Percentiles rank a stretch among this genome's conserved stretches.
These are phyloP conservation scores for Melanocharis versteri DNA, from an alignment of 2,113 vertebrate genomes.

Conservation along the genomic window DNA sequence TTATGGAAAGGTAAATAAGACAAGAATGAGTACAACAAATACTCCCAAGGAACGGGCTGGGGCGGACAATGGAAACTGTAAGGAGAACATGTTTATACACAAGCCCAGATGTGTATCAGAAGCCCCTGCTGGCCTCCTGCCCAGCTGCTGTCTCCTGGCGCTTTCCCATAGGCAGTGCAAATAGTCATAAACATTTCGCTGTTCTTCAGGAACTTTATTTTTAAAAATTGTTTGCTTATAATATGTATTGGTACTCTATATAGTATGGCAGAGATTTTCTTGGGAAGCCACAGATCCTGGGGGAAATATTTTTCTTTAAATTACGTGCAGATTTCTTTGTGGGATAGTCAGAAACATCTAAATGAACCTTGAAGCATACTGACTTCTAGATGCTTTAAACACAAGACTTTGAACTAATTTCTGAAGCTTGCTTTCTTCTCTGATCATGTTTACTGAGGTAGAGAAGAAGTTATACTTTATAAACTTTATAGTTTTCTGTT, in stretches of 20 bases:
- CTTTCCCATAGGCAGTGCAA: not conserved
- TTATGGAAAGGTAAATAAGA: slow-evolving; percentile 59
- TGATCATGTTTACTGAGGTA: not conserved
- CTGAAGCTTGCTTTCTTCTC: not conserved
- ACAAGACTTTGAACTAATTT: not conserved
- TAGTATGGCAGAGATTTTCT: not conserved
- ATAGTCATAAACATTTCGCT: not conserved
- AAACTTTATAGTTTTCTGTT: not conserved
- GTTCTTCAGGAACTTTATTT: not conserved
- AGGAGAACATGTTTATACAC: slow-evolving; percentile 29
- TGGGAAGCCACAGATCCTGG: not conserved
- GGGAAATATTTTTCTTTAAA: not conserved
- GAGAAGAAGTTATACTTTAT: not conserved
- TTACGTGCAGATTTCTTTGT: not conserved
- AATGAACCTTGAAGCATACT: not conserved
- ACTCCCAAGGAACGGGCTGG: slow-evolving; percentile 19
- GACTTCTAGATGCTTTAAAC: not conserved
- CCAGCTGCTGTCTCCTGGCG: not conserved
- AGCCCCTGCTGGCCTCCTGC: slow-evolving; percentile 27
- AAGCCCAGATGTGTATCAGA: slow-evolving; percentile 53
- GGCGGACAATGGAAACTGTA: slow-evolving; percentile 6
- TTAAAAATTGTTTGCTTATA: not conserved
- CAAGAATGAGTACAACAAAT: slow-evolving; percentile 48
- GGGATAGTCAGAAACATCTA: not conserved
- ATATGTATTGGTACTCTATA: not conserved